A percentile compares a stretch with the other conserved stretches of the same genome.
Conservation (phyloP, 2,113 vertebrate genomes). For the Thunnus thynnus region DNA sequence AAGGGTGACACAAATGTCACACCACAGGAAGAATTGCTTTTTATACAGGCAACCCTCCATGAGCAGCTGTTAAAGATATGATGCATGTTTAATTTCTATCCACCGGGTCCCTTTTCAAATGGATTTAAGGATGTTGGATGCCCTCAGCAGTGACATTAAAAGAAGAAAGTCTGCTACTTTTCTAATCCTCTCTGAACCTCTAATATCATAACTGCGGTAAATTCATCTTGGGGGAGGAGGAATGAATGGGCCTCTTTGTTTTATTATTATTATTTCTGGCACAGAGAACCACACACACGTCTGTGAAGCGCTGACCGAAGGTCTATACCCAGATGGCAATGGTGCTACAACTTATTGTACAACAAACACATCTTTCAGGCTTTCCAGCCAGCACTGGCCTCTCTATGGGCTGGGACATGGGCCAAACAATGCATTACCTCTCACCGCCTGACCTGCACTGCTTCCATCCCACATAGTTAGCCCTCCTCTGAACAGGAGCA, state of each 20-base stretch:
- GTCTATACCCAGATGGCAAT: constrained; percentile 84
- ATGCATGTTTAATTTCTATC: constrained; percentile 52
- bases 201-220: constrained; percentile 82
- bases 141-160: constrained; percentile 69
- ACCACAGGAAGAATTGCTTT: constrained; percentile 45
- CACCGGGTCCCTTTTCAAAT: constrained; percentile 61
- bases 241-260: constrained; percentile 84
- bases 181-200: constrained; percentile 79
- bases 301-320: constrained; percentile 81
- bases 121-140: constrained; percentile 72
- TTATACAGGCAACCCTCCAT: constrained; percentile 15
- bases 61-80: constrained; percentile 45
- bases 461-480: constrained; percentile 68
- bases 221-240: constrained; percentile 81
- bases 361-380: constrained; percentile 85
- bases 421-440: constrained; percentile 79
- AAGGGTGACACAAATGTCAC: constrained; percentile 45
- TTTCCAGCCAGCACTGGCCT: constrained; percentile 59
- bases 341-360: constrained; percentile 81
- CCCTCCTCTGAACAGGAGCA: constrained; percentile 65
- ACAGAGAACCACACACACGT: constrained; percentile 68
- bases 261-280: constrained; percentile 89
- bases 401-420: constrained; percentile 66
- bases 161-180: constrained; percentile 66
- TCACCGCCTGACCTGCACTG: constrained; percentile 72